Evolutionary conservation across 23 tunicate species (phyloP), one percentile per base, ranked within the genome.

Genomic region (Halocynthia roretzi): DNA sequence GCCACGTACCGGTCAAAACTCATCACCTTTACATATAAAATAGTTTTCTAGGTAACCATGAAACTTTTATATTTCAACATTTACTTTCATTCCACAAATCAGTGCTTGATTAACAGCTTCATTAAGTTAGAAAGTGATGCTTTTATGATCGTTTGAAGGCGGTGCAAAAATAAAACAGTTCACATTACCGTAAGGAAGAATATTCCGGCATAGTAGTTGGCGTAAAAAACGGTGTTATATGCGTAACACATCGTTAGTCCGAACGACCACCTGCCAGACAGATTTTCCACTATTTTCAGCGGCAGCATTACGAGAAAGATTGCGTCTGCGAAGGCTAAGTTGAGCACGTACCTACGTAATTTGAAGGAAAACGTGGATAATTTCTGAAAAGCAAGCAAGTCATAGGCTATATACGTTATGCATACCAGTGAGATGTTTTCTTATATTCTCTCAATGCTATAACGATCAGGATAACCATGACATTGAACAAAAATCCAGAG

Each of bases 1-100:
- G 95, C 95, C 49, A 83, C 81, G 65, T 88, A 88, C 8, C 95
- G 84, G 70, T 88, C 95, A 71, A 88, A 88, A 70, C 95, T 88
- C 95, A 88, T 88, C 80, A 88, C 87, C 95, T 88, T 19, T 61
- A 61, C 8, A 19, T 5, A 83, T 14, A 57, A 75, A 19, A 70
- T 15, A 8, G 18, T 22, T 8, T 20, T 23, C 9, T 53, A 53
- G 17, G 5, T 19, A 14, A 31, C 44, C 44, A 31, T 31, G 44
- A 4, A 31, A 31, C 44, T 31, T 31, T 31, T 31, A 31, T 31
- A 1, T 31, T 31, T 31, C 4, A 31, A 31, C 4, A 31, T 31
- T 31, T 31, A 31, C 44, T 31, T 31, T 31, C 44, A 31, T 31
- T 31, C 44, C 44, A 4, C 1, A 31, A 31, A 31, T 31, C 4